These are phyloP conservation scores for Holothuria leucospilota DNA, from an alignment of 53 echinoderm and acorn worm genomes.

Conservation along the genomic window DNA sequence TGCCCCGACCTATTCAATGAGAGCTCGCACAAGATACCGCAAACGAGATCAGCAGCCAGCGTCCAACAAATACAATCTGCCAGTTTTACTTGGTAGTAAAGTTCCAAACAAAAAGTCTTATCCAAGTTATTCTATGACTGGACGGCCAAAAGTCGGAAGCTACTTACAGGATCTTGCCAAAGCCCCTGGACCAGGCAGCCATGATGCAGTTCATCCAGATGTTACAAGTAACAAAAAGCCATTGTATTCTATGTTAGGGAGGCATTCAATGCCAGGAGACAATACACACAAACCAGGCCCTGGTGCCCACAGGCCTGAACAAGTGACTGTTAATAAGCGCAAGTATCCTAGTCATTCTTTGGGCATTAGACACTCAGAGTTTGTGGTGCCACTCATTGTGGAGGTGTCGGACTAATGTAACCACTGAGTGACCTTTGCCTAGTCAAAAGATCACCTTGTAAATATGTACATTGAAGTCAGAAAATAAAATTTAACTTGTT, in stretches of 20 bases:
- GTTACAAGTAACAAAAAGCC: constrained; percentile 80
- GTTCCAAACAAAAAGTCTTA: constrained; percentile 85
- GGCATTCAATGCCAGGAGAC: constrained; percentile 83
- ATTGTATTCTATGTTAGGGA: constrained; percentile 92
- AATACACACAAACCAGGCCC: constrained; percentile 85
- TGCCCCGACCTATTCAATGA: constrained; percentile 90
- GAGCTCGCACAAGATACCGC: constrained; percentile 84
- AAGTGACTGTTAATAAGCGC: constrained; percentile 84
- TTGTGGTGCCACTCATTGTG: constrained; percentile 90
- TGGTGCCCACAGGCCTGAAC: constrained; percentile 95
- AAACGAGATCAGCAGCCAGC: constrained; percentile 94
- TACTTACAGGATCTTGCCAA: constrained; percentile 95
- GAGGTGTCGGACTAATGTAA: constrained; percentile 82
- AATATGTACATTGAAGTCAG: too few relatives aligned
- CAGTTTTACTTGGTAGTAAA: constrained; percentile 75
- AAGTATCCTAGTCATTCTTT: constrained; percentile 85
- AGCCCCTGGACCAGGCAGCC: constrained; percentile 94
- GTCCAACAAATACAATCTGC: constrained; percentile 87
- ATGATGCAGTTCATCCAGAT: constrained; percentile 83
- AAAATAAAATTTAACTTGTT: too few relatives aligned
- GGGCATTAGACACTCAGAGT: constrained; percentile 95
- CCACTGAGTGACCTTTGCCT: not conserved
- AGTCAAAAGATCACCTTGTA: not conserved
- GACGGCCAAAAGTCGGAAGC: constrained; percentile 84
- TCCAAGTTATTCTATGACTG: constrained; percentile 91